These are phyloP conservation scores for Pseudopleuronectes americanus DNA, from an alignment of 2,797 vertebrate species.

Conservation along the genomic window DNA sequence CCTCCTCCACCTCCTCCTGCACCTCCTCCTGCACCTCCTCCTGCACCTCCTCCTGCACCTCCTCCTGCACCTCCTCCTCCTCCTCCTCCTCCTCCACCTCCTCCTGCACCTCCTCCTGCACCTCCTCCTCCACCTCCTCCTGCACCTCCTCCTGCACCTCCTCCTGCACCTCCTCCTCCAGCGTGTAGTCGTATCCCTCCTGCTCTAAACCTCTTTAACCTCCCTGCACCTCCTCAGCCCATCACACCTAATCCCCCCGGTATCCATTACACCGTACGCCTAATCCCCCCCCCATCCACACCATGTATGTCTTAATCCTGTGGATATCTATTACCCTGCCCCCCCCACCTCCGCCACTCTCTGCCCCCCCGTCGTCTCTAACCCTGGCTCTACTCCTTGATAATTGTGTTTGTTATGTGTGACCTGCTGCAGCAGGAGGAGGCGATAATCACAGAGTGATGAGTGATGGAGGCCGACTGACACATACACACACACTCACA, in stretches of 20 bases:
- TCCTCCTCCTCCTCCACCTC: no score
- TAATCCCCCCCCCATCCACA: slow-evolving; percentile 55
- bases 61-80: no score
- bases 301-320: slow-evolving; percentile 55
- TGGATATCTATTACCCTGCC: slow-evolving; percentile 32
- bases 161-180: no score
- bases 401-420: slow-evolving; percentile 53
- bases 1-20: no score
- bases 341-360: slow-evolving; percentile 1
- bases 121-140: no score
- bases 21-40: no score
- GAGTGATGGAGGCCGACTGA: slow-evolving; percentile 47
- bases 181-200: no score
- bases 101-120: no score
- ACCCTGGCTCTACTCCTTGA: slow-evolving; percentile 28
- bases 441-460: slow-evolving; percentile 49
- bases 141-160: no score
- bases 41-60: no score
- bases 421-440: slow-evolving; percentile 13
- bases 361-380: not conserved
- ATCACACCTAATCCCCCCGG: slow-evolving; percentile 55
- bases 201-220: slow-evolving; percentile 23
- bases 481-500: slow-evolving; percentile 8
- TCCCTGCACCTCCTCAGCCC: slow-evolving; percentile 24
- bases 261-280: slow-evolving; percentile 56